Percentiles rank a stretch among this genome's conserved stretches.
These are phyloP conservation scores for Ciconia stormi DNA, from an alignment of 2,113 vertebrate genomes.

Conservation along the genomic window DNA sequence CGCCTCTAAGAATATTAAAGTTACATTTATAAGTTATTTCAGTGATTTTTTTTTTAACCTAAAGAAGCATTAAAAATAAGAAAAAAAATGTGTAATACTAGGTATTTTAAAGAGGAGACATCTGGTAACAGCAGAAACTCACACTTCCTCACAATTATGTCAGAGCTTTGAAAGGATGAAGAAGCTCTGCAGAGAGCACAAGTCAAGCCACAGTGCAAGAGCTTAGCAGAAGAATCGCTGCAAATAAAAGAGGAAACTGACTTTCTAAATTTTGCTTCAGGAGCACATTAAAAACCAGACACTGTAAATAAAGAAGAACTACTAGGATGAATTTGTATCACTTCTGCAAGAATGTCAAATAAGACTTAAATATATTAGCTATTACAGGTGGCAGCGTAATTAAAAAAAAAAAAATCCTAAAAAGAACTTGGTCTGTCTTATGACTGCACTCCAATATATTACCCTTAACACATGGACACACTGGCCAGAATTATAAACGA, in stretches of 20 bases:
- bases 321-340: not conserved
- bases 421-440: not conserved
- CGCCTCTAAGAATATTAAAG: not conserved
- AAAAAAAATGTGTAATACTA: not conserved
- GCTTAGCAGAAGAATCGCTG: not conserved
- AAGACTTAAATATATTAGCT: not conserved
- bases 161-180: not conserved
- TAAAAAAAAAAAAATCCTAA: not conserved
- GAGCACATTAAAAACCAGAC: not conserved
- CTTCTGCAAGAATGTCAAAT: not conserved
- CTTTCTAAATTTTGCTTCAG: not conserved
- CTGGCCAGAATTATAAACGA: not conserved
- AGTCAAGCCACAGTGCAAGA: not conserved
- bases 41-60: not conserved
- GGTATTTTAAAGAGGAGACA: not conserved
- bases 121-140: slow-evolving; percentile 5
- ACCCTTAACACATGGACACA: not conserved
- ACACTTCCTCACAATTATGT: slow-evolving; percentile 33
- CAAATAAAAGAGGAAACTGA: not conserved
- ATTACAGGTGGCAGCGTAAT: not conserved
- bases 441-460: not conserved
- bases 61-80: not conserved
- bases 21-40: not conserved
- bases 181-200: not conserved
- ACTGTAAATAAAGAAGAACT: not conserved